These are phyloP conservation scores for Anagrus nilaparvatae DNA, from an alignment of 1,140 invertebrate genomes.

Conservation along the genomic window DNA sequence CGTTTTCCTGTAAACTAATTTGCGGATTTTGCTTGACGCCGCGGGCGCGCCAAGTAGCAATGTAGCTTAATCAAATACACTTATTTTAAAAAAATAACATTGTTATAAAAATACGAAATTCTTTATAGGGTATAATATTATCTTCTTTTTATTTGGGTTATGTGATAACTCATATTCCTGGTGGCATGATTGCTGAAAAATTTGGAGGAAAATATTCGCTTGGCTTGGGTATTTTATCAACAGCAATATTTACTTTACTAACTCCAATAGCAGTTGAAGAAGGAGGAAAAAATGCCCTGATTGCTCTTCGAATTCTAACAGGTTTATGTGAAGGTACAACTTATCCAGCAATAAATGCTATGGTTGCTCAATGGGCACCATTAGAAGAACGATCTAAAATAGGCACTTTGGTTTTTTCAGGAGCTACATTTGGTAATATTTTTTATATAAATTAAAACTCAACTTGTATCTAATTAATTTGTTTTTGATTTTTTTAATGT, in stretches of 20 bases:
- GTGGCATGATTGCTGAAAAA: conserved; percentile 57
- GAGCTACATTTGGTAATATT: conserved; percentile 64
- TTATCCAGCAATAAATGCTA: conserved; percentile 62
- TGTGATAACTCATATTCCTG: conserved; percentile 47
- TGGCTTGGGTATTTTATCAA: conserved; percentile 62
- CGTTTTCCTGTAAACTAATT: too few species aligned
- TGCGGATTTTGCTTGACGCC: too few species aligned
- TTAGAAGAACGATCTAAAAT: conserved; percentile 60
- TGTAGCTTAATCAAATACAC: too few species aligned
- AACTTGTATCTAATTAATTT: too few species aligned
- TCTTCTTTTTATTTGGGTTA: conserved; percentile 55
- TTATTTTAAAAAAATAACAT: too few species aligned
- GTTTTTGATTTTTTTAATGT: too few species aligned
- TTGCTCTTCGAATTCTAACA: conserved; percentile 56
- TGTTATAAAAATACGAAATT: not conserved
- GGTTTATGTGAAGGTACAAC: conserved; percentile 69
- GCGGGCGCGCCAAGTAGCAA: too few species aligned
- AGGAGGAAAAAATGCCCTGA: conserved; percentile 50
- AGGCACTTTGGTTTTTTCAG: conserved; percentile 62
- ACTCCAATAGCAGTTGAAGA: conserved; percentile 49
- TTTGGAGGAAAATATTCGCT: conserved; percentile 74
- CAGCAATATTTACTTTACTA: conserved; percentile 63
- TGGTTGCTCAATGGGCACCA: conserved; percentile 67
- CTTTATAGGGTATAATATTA: conserved; percentile 45
- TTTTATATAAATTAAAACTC: too few species aligned